Evolutionary conservation across 2,888 invertebrate genomes (phyloP).

Genomic region (Sphinx pinastri): DNA sequence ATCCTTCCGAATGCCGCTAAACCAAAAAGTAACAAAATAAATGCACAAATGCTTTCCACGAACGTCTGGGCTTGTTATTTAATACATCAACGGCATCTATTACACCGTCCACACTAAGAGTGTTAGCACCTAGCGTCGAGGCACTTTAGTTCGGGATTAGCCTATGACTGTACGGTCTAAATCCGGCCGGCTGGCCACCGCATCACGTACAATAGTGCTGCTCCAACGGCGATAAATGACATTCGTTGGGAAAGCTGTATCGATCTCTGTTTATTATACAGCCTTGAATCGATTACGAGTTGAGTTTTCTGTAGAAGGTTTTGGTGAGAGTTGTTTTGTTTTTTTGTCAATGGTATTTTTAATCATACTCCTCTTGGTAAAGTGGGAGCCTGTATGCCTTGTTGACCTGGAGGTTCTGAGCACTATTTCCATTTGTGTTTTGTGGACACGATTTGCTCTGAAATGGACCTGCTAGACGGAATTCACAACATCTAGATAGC

Average conservation of each 20-base stretch:
- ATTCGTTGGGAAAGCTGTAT: conserved; percentile 23
- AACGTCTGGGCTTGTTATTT: too few relatives aligned
- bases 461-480: too few relatives aligned
- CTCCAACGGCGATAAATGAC: conserved; percentile 31
- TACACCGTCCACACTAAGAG: conserved; percentile 29
- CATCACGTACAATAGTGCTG: conserved; percentile 45
- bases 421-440: too few relatives aligned
- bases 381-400: too few relatives aligned
- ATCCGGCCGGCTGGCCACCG: conserved; percentile 42
- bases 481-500: too few relatives aligned
- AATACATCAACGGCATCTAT: not conserved
- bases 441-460: too few relatives aligned
- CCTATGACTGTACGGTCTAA: conserved; percentile 42
- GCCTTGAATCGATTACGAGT: conserved; percentile 11
- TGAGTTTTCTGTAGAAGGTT: not conserved
- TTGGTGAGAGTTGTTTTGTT: not conserved
- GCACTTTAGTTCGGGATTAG: conserved; percentile 45
- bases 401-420: too few relatives aligned
- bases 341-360: not conserved
- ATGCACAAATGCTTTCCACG: too few relatives aligned
- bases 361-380: not conserved
- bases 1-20: too few relatives aligned
- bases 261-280: conserved; percentile 20
- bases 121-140: conserved; percentile 30
- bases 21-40: too few relatives aligned